Percentiles rank a stretch among this genome's conserved stretches.
These are phyloP conservation scores for Cyanoderma ruficeps DNA, from an alignment of 2,113 vertebrate genomes.

Conservation along the genomic window DNA sequence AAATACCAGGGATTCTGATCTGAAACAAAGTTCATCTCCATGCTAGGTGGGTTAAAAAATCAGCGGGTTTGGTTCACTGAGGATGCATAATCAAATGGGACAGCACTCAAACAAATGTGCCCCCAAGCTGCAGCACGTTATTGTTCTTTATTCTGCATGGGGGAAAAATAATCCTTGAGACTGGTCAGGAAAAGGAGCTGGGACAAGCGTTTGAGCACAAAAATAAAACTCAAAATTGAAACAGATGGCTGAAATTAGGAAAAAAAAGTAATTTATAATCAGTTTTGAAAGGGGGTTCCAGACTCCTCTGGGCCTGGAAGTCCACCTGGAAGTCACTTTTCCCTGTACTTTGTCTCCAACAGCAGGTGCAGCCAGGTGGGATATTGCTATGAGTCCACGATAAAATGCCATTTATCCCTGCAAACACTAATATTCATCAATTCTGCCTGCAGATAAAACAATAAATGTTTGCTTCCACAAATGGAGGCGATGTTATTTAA, in stretches of 20 bases:
- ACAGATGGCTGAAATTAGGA: neutral
- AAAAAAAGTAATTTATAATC: neutral
- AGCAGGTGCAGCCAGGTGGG: neutral
- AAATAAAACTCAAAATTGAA: neutral
- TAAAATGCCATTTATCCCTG: neutral
- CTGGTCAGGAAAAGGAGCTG: neutral
- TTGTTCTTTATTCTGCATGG: fast-evolving
- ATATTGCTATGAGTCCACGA: neutral
- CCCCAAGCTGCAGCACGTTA: fast-evolving
- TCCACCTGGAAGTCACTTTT: neutral
- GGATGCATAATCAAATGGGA: neutral
- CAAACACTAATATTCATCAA: conserved; percentile 8
- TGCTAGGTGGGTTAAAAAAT: neutral
- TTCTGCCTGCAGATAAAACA: conserved; percentile 10
- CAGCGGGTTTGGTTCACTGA: fast-evolving
- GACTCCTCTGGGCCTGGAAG: neutral
- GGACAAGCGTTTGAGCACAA: neutral
- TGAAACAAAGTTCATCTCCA: neutral
- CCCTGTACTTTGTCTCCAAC: neutral
- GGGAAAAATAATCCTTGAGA: fast-evolving
- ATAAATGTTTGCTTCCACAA: conserved; percentile 2
- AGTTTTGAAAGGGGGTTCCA: neutral
- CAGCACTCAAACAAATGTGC: neutral
- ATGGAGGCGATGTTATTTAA: conserved; percentile 36
- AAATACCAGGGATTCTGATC: neutral